A percentile compares a stretch with the other conserved stretches of the same genome.
Evolutionary conservation across 2,113 vertebrate species (phyloP).

Genomic region (Peromyscus californicus): DNA sequence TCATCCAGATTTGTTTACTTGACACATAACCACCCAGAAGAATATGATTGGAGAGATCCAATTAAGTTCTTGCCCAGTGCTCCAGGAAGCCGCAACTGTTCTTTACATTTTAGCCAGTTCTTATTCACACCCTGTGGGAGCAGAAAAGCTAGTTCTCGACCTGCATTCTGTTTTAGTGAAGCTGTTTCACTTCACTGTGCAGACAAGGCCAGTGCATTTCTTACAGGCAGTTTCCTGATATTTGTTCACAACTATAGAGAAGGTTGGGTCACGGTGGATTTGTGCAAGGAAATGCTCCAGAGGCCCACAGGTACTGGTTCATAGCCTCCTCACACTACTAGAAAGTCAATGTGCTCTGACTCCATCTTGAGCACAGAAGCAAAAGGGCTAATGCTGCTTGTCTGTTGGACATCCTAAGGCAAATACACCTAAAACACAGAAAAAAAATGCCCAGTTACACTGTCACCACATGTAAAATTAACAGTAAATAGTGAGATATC

Average conservation of each 20-base stretch:
- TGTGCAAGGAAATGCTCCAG: not conserved
- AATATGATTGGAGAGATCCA: not conserved
- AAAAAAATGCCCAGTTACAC: not conserved
- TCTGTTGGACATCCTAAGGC: not conserved
- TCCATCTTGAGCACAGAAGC: not conserved
- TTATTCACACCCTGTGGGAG: not conserved
- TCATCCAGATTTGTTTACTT: not conserved
- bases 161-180: not conserved
- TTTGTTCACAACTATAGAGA: not conserved
- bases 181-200: not conserved
- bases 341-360: not conserved
- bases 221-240: not conserved
- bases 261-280: not conserved
- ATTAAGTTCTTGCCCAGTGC: not conserved
- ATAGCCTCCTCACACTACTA: not conserved
- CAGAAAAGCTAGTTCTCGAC: not conserved
- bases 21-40: not conserved
- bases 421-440: conserved; percentile 12
- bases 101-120: not conserved
- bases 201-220: not conserved
- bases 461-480: conserved; percentile 9
- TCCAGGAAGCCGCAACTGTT: not conserved
- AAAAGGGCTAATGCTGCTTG: not conserved
- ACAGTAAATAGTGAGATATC: not conserved
- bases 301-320: not conserved